Percentiles rank a stretch among this genome's conserved stretches.
phyloP scores from a whole-genome alignment of 2,888 invertebrate species.

The Agapetus fuscipes region DNA sequence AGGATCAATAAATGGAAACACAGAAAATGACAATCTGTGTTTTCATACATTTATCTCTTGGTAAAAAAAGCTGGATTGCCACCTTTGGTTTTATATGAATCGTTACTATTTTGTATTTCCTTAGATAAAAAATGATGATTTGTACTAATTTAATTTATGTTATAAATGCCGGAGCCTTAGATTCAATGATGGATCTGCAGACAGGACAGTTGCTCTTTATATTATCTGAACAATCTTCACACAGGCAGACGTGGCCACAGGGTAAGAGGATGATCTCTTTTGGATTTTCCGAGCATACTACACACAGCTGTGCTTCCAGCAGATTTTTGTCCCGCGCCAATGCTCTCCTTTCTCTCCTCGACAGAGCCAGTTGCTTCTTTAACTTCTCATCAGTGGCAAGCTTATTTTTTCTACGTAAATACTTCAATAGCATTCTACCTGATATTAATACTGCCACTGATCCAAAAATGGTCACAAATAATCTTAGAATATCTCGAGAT shows the following conservation, averaged over 20 bases:
- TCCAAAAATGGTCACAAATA: slow-evolving; percentile 46
- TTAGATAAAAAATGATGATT: too few species aligned
- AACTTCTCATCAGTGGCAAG: slow-evolving; percentile 47
- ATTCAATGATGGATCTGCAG: slow-evolving; percentile 60
- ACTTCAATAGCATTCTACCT: slow-evolving; percentile 44
- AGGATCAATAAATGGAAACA: too few species aligned
- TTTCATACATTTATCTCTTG: too few species aligned
- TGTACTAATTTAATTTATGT: too few species aligned
- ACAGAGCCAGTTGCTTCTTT: slow-evolving; percentile 53
- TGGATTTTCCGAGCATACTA: slow-evolving; percentile 78
- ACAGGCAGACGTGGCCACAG: slow-evolving; percentile 85
- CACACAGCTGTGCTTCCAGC: slow-evolving; percentile 58
- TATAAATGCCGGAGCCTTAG: slow-evolving; percentile 68
- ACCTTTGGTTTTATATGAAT: too few species aligned
- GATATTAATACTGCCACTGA: slow-evolving; percentile 44
- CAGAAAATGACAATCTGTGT: too few species aligned
- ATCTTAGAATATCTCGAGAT: slow-evolving; percentile 56
- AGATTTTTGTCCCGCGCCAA: slow-evolving; percentile 54
- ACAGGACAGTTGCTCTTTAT: slow-evolving; percentile 68
- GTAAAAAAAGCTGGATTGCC: too few species aligned
- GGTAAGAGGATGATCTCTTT: slow-evolving; percentile 81
- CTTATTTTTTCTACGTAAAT: slow-evolving; percentile 38
- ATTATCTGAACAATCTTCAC: slow-evolving; percentile 73
- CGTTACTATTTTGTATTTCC: too few species aligned
- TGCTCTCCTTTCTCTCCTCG: slow-evolving; percentile 56